Percentiles rank a stretch among this genome's conserved stretches.
Evolutionary conservation across 2,113 vertebrate species (phyloP).

Genomic region (Sporophila hypoxantha): DNA sequence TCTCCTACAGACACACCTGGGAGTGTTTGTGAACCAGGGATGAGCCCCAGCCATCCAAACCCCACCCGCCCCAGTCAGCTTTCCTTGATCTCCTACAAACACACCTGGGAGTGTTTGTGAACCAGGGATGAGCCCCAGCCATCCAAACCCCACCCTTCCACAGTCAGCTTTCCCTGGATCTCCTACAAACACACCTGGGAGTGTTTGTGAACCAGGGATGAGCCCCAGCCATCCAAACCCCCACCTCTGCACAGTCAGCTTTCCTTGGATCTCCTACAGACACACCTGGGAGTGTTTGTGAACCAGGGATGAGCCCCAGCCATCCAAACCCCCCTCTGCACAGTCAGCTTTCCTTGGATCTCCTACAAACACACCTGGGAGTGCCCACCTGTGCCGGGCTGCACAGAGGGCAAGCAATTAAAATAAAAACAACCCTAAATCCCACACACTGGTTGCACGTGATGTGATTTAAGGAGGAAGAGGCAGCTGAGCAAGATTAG

Average conservation of each 20-base stretch:
- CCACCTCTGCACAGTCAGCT: fast-evolving
- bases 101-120: background rate
- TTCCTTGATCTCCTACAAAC: background rate
- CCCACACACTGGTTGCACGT: background rate
- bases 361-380: background rate
- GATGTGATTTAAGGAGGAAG: background rate
- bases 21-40: background rate
- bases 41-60: fast-evolving
- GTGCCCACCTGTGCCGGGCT: background rate
- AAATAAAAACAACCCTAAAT: background rate
- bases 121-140: background rate
- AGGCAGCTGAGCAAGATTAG: background rate
- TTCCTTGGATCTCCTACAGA: background rate
- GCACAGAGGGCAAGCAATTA: too few relatives aligned
- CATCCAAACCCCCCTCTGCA: background rate
- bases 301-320: fast-evolving
- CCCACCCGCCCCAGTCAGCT: background rate
- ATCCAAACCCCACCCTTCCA: background rate
- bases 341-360: background rate
- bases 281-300: background rate
- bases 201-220: too few relatives aligned
- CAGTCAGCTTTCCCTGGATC: background rate
- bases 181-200: background rate
- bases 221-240: background rate
- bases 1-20: background rate